Percentiles rank a stretch among this genome's conserved stretches.
Conservation (phyloP, 2,888 invertebrate species). For the Melanotus villosus region DNA sequence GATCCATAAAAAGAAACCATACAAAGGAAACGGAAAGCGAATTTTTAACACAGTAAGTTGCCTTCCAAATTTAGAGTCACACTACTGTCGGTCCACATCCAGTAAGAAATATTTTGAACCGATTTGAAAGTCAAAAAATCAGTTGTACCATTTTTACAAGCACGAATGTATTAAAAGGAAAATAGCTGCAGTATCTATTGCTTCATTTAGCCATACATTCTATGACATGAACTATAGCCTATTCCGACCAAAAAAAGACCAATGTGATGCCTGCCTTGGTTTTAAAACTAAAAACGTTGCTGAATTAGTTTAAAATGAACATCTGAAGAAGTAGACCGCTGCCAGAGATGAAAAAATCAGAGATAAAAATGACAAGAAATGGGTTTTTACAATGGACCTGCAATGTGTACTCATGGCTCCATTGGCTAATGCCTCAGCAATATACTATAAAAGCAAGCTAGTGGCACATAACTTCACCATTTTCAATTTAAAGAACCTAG, state of each 20-base stretch:
- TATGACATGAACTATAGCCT: slow-evolving; percentile 48
- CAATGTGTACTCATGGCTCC: slow-evolving; percentile 46
- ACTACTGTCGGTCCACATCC: slow-evolving; percentile 1
- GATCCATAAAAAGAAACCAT: background rate
- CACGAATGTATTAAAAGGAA: background rate
- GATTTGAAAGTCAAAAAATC: background rate
- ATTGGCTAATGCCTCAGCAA: slow-evolving; percentile 36
- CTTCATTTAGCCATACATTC: slow-evolving; percentile 37
- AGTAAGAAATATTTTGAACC: background rate
- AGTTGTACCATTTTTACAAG: background rate
- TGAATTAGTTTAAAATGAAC: slow-evolving; percentile 29
- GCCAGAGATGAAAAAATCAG: slow-evolving; percentile 19
- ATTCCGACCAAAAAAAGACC: slow-evolving; percentile 30
- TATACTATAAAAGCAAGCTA: slow-evolving; percentile 53
- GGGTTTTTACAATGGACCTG: slow-evolving; percentile 38
- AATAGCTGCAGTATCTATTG: background rate
- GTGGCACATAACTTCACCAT: slow-evolving; percentile 52
- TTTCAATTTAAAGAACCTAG: slow-evolving; percentile 49
- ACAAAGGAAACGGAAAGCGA: background rate
- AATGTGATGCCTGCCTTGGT: slow-evolving; percentile 37
- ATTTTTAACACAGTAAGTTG: background rate
- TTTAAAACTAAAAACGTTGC: slow-evolving; percentile 29
- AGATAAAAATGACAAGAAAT: too few species aligned
- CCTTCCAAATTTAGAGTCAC: slow-evolving; percentile 1
- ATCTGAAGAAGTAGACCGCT: slow-evolving; percentile 27